These are phyloP conservation scores for Noctilio leporinus DNA, from an alignment of 2,113 vertebrate genomes.

Conservation along the genomic window DNA sequence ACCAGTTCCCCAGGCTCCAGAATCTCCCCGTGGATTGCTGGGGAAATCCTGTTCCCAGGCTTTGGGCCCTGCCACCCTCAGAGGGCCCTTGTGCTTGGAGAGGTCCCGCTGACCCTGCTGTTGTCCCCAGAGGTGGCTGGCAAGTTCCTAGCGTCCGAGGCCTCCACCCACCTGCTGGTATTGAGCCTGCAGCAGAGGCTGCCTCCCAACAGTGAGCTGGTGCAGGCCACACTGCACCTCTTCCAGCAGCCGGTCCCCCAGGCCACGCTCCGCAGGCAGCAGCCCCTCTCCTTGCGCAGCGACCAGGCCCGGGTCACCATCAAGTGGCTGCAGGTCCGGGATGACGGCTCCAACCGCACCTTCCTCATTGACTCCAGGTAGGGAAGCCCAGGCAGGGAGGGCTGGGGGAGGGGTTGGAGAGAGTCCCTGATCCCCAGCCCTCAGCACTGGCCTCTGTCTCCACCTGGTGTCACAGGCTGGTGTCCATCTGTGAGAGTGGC, in stretches of 20 bases:
- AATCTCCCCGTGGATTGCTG: not conserved
- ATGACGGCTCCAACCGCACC: constrained; percentile 87
- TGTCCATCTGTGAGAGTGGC: constrained; percentile 89
- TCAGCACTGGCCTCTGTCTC: not conserved
- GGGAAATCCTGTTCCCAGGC: not conserved
- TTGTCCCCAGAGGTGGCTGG: constrained; percentile 82
- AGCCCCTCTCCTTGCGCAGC: constrained; percentile 50
- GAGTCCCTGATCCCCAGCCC: too few species aligned
- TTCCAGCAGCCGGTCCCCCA: constrained; percentile 87
- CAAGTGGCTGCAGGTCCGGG: constrained; percentile 87
- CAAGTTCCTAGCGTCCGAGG: constrained; percentile 84
- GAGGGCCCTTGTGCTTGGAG: not conserved
- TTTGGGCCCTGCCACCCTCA: not conserved
- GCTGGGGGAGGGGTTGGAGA: not conserved
- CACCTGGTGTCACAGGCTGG: constrained; percentile 78
- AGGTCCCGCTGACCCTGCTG: not conserved
- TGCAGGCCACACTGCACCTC: constrained; percentile 92
- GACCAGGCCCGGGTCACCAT: constrained; percentile 88
- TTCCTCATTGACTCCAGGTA: constrained; percentile 93
- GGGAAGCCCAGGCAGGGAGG: not conserved
- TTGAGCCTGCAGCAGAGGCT: constrained; percentile 93
- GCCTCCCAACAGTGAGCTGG: constrained; percentile 90
- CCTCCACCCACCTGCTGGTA: constrained; percentile 82
- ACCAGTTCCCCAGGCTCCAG: not conserved
- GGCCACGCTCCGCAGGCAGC: constrained; percentile 65